Evolutionary conservation across 2,888 invertebrate species (phyloP).

Genomic region (Dyspetes luteomarginatus): DNA sequence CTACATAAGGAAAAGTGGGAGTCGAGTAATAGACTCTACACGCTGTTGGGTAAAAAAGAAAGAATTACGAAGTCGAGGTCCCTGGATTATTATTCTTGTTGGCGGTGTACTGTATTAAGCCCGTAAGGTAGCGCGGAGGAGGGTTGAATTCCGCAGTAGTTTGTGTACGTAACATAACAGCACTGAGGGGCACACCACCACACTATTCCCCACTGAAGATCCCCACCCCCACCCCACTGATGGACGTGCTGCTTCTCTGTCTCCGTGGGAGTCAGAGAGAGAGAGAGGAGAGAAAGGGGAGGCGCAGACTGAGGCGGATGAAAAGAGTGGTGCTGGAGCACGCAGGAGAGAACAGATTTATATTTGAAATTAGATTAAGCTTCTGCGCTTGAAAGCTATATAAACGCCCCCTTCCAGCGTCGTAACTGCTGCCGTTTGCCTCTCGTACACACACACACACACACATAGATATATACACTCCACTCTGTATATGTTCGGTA

Average conservation of each 20-base stretch:
- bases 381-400: slow-evolving; percentile 83
- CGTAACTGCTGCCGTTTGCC: slow-evolving; percentile 69
- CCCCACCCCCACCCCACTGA: no score
- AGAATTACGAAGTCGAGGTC: slow-evolving; percentile 63
- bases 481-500: slow-evolving; percentile 26
- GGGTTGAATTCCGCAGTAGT: background rate
- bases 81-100: slow-evolving; percentile 65
- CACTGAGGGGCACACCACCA: slow-evolving; percentile 34
- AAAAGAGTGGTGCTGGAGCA: slow-evolving; percentile 67
- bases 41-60: slow-evolving; percentile 52
- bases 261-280: no score
- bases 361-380: slow-evolving; percentile 84
- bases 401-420: slow-evolving; percentile 78
- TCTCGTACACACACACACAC: slow-evolving; percentile 45
- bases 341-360: slow-evolving; percentile 81
- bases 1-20: slow-evolving; percentile 56
- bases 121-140: slow-evolving; percentile 41
- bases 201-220: no score
- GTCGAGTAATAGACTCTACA: slow-evolving; percentile 64
- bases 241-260: no score
- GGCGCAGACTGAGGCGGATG: no score
- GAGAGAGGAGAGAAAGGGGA: no score
- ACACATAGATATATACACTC: slow-evolving; percentile 1
- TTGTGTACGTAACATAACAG: slow-evolving; percentile 2
- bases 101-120: slow-evolving; percentile 65